Evolutionary conservation across 2,888 invertebrate species (phyloP), one percentile per base, ranked within the genome.

Genomic region (Trimorus sp.): DNA sequence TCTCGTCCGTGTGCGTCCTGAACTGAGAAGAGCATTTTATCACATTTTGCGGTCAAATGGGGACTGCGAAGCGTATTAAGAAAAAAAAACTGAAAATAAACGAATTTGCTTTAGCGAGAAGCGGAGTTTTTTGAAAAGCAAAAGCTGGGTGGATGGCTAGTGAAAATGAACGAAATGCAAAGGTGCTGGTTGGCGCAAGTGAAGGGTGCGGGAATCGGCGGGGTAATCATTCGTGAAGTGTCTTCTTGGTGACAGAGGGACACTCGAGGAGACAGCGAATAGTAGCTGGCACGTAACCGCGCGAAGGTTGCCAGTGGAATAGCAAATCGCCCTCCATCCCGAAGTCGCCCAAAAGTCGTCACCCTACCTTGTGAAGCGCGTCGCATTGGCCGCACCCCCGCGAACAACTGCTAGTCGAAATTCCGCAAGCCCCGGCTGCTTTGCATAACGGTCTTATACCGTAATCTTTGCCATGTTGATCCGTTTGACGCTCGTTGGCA

Each of bases 361-460:
- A 88, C 88, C 90, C 89, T 85, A 80, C 76, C 85, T 86, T 85
- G 86, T 82, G 54, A 85, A 74, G 87, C 87, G 84, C 84, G 85
- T 88, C 87, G 84, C 89, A 86, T 90, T 89, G 90, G 90, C 89
- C 89, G 89, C 89, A 89, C 89, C 90, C 89, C 89, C 88, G 84
- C 88, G 88, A 88, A 88, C 85, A 79, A 38, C 42, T 42, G 83
- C 80, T 63, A 80, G 56, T 79, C 78, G 71, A 83, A 82, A 65
- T 70, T 63, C 81, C 70, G 68, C 71, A 82, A 79, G 51, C 68
- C 83, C 60, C 80, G 63, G 65, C 86, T 88, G 86, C 84, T 91
- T 91, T 90, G 89, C 91, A 90, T 91, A 91, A 91, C 89, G 89
- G 90, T 90, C 89, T 90, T 87, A 89, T 88, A 87, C 84, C 89